Evolutionary conservation across 2,888 invertebrate genomes (phyloP).

Genomic region (Choristoneura rosaceana): DNA sequence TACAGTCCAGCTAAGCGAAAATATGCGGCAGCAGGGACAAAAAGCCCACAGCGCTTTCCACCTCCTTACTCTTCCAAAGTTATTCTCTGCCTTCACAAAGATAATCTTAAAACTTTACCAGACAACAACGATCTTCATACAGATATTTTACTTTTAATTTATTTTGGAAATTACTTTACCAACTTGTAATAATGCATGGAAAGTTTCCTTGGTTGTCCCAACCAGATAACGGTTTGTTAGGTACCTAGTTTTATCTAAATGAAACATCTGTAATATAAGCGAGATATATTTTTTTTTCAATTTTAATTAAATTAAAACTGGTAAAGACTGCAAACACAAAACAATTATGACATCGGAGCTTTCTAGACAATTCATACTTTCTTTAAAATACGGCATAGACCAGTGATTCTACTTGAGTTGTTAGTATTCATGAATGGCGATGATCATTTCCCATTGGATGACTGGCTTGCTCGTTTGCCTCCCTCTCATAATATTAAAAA

Average conservation of each 20-base stretch:
- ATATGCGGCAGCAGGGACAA: not conserved
- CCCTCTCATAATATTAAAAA: no score
- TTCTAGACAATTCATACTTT: no score
- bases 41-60: not conserved
- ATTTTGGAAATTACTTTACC: not conserved
- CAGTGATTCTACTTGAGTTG: no score
- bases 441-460: no score
- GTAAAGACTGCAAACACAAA: no score
- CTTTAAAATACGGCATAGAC: no score
- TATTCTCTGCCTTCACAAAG: not conserved
- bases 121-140: not conserved
- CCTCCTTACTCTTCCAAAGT: not conserved
- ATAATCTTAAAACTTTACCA: slow-evolving; percentile 3
- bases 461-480: no score
- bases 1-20: not conserved
- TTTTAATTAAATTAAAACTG: no score
- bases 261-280: no score
- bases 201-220: not conserved
- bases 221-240: not conserved
- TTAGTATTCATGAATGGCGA: no score
- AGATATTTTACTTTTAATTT: not conserved
- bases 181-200: not conserved
- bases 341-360: no score
- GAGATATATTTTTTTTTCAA: no score
- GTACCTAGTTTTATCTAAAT: not conserved